Evolutionary conservation across 2,113 vertebrate genomes (phyloP), one percentile per base, ranked within the genome.

Genomic region (Triplophysa tibetana): DNA sequence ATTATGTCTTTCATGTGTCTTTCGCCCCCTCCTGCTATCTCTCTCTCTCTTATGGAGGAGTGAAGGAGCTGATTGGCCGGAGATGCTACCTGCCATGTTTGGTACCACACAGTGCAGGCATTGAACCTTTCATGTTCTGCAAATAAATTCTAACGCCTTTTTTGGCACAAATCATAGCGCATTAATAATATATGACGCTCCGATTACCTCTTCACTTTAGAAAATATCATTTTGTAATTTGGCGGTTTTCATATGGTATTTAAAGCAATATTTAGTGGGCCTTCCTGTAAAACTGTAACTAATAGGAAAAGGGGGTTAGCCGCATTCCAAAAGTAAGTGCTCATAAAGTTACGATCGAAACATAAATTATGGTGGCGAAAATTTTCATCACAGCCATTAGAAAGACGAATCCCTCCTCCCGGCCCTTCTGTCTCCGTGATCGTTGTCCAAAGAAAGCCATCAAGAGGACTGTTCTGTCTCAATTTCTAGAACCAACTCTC

Each of bases 1-100:
- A 78, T 86, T 77, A 70, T 61, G 82, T 85, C 81, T 83, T 85
- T 80, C 75, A 82, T 81, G 70, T 78, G 65, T 74, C 80, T 63
- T 33, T 75, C 70, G 38, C 52, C 24, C 52, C 62, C 52, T 66
- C 48, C 45, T 19, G 14, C 74, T 45, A 68, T 69, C 58, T 67
- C 52, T 63, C 61, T 72, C 38, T 23, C 38, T 70, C 26, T 29
- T 56, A 17, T 50, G 29, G 70, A 75, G 50, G 19, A 41, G 52
- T 3, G 38, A 38, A 41, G 24, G 1, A 52, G 24, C 19, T 62
- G 67, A 70, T 70, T 79, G 33, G 77, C 54, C 4, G 10, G 43
- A 73, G 64, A 80, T 61, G 19, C 68, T 54, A 73, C 69, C 62
- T 19, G 52, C 29, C 70, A 54, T 80, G 62, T 75, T 80, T 41